phyloP scores from a whole-genome alignment of 2,113 vertebrate species.

The Ochotona princeps region DNA sequence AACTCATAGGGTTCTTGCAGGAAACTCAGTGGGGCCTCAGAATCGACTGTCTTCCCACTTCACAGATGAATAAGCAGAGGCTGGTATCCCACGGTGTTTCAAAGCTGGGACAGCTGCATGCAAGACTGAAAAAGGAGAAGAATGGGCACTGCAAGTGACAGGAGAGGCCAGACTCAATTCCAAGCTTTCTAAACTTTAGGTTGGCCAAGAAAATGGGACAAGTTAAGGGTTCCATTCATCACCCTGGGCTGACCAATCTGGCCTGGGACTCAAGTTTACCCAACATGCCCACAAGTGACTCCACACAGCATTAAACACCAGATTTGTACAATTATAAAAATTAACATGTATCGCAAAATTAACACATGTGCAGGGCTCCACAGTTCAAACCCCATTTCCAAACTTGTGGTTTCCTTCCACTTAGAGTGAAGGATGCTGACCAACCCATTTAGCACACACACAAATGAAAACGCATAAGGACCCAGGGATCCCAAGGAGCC shows the following conservation, averaged over 20 bases:
- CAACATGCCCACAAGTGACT: neutral
- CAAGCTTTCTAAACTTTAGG: neutral
- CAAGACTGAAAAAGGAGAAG: neutral
- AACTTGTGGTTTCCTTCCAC: neutral
- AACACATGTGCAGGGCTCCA: neutral
- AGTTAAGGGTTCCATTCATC: neutral
- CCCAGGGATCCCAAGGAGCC: neutral
- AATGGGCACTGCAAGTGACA: no score
- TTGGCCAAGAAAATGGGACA: neutral
- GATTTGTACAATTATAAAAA: neutral
- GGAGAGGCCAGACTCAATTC: neutral
- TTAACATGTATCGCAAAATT: neutral
- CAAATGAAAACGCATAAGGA: neutral
- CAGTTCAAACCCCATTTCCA: conserved; percentile 21
- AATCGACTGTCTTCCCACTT: neutral
- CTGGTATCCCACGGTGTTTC: neutral
- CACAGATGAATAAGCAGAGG: neutral
- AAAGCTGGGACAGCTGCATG: neutral
- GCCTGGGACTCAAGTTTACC: neutral
- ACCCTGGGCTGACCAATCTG: neutral
- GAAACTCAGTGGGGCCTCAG: neutral
- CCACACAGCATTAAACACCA: neutral
- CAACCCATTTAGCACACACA: conserved; percentile 23
- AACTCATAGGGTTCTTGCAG: neutral
- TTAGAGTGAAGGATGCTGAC: neutral